Evolutionary conservation across 2,797 vertebrate species (phyloP), one percentile per base, ranked within the genome.

Genomic region (Leuciscus waleckii): DNA sequence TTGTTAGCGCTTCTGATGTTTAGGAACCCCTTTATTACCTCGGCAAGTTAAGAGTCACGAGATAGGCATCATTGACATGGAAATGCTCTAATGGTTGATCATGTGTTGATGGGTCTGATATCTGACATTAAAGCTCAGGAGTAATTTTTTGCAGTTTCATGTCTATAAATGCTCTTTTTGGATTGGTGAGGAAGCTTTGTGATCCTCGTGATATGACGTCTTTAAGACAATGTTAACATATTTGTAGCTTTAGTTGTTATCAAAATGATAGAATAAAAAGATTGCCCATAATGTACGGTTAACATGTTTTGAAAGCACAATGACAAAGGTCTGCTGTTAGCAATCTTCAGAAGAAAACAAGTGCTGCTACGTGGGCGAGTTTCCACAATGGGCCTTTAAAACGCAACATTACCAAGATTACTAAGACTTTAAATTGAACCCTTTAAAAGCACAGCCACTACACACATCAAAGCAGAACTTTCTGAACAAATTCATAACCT

Each of bases 271-370:
- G 39, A 46, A 71, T 71, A 63, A 68, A 13, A 68, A 21, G 68
- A 49, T 46, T 17, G 41, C 26, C 26, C 41, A 49, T 68, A 37
- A 68, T 68, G 46, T 29, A 51, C 21, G 63, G 63, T n/a, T n/a
- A 80, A 35, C 61, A 17, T 67, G 63, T 80, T 80, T 67, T 68
- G 43, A 80, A 80, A 80, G 78, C 43, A 16, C 26, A 32, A 23
- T 49, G 61, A 35, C 5, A 80, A 68, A 49, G 61, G 29, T 49
- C 41, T 35, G 32, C 78, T 67, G 61, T 67, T 35, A 32, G 16
- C 9, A 67, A 43, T 68, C 78, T 51, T 32, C 5, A n/a, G 43
- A 68, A 80, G 78, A 80, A 46, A 35, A 49, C 63, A 17, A 80
- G 78, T 67, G 23, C 63, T n/a, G 23, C 63, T n/a, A 63, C 19